Percentiles rank a stretch among this genome's conserved stretches.
These are phyloP conservation scores for Aphrophora alni DNA, from an alignment of 2,888 invertebrate genomes.

Conservation along the genomic window DNA sequence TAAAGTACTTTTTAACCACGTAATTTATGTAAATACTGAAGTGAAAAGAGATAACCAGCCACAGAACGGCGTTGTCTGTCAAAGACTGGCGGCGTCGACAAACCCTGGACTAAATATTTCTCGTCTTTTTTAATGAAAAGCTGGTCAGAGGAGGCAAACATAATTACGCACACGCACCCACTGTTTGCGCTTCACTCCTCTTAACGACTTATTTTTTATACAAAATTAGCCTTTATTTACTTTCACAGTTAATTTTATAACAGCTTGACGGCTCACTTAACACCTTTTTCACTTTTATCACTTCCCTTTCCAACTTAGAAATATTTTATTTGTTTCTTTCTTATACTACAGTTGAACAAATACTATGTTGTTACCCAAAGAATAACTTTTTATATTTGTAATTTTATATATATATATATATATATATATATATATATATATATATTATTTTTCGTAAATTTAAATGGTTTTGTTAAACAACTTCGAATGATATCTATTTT, in stretches of 20 bases:
- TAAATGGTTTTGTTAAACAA: no score
- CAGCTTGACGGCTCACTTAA: not conserved
- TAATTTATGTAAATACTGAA: not conserved
- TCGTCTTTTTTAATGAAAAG: not conserved
- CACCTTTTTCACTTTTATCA: no score
- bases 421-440: no score
- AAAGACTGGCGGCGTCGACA: not conserved
- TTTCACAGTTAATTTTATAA: not conserved
- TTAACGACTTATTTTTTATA: conserved; percentile 9
- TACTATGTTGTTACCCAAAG: no score
- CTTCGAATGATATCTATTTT: no score
- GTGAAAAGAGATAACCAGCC: not conserved
- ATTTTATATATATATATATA: no score
- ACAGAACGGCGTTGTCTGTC: not conserved
- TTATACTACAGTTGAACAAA: no score
- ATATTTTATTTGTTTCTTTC: no score
- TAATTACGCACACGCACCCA: not conserved
- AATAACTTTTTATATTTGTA: no score
- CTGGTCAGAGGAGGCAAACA: not conserved
- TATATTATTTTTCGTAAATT: no score
- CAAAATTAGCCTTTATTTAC: conserved; percentile 1
- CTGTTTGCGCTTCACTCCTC: conserved; percentile 9
- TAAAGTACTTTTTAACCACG: not conserved
- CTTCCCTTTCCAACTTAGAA: no score
- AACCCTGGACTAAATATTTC: not conserved